Conservation (phyloP, 2,888 invertebrate species). For the Tupiocoris notatus region DNA sequence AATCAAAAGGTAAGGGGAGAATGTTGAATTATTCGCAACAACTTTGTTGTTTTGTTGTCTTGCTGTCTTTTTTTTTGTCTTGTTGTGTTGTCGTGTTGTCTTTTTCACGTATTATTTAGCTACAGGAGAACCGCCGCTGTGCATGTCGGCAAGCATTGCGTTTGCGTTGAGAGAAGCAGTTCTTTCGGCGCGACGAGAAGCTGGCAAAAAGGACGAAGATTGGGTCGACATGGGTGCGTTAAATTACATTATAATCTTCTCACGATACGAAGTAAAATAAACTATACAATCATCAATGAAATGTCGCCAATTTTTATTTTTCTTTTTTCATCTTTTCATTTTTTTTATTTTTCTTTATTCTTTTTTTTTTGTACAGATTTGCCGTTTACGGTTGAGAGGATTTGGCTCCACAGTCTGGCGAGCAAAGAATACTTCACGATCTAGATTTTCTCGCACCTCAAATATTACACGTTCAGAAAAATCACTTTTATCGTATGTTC, state of each 20-base stretch:
- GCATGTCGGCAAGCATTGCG: slow-evolving; percentile 16
- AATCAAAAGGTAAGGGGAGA: slow-evolving; percentile 64
- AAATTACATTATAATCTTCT: too few relatives aligned
- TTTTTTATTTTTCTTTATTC: background rate
- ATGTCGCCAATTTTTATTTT: background rate
- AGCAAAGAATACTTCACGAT: slow-evolving; percentile 43
- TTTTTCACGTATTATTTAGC: too few relatives aligned
- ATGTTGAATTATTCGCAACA: too few relatives aligned
- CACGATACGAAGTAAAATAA: background rate
- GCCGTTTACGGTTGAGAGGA: slow-evolving; percentile 42
- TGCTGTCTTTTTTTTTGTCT: too few relatives aligned
- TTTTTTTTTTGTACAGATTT: slow-evolving; percentile 33
- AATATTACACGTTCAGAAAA: too few relatives aligned
- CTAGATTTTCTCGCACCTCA: too few relatives aligned
- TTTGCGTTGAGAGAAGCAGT: slow-evolving; percentile 33
- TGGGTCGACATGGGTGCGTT: slow-evolving; percentile 25
- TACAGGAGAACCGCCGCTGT: slow-evolving; percentile 34
- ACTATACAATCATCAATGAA: background rate
- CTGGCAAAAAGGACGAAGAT: slow-evolving; percentile 22
- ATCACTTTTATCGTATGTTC: too few relatives aligned
- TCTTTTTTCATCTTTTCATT: background rate
- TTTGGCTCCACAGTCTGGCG: slow-evolving; percentile 43
- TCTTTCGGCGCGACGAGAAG: slow-evolving; percentile 20
- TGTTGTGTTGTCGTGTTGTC: too few relatives aligned
- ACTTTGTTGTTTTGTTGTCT: too few relatives aligned